Evolutionary conservation across 2,888 invertebrate species (phyloP), one percentile per base, ranked within the genome.

Genomic region (Athalia circularis): DNA sequence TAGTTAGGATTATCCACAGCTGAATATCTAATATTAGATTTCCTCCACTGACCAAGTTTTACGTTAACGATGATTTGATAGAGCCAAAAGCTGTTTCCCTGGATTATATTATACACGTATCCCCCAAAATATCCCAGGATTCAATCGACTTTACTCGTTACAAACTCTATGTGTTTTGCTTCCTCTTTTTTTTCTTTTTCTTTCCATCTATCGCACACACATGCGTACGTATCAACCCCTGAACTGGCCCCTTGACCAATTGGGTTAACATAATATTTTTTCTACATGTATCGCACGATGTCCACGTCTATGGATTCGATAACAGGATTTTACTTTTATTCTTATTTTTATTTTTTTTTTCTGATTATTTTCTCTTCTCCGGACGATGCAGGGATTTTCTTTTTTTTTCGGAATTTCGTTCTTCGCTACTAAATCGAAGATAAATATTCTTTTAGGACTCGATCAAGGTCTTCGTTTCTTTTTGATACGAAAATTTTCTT

Each of bases 51-150:
- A 62, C 74, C 82, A 80, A 84, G 84, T 86, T 87, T 84, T 83
- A 85, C 87, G 84, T 84, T 90, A 90, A 90, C 88, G 90, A 89
- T 90, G 88, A 90, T 90, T 89, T 87, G 88, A 89, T 90, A 29
- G 29, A 29, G 29, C 29, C 29, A 29, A 29, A 29, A 29, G 29
- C 29, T 29, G 29, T 29, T 29, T 29, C 29, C 29, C 29, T 29
- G 29, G 29, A 29, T 29, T 29, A 87, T 81, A 87, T 84, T 80
- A 80, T 64, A 77, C 62, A 7, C 67, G 67, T 75, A 65, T 77
- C 65, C 64, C 29, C 52, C 59, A 45, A 15, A 47, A 59, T 59
- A 4, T 68, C 29, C 68, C n/a, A 9, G 7, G n/a, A 61, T 62
- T 8, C 4, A 11, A 8, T 45, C 45, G 45, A 65, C 48, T 43